A percentile compares a stretch with the other conserved stretches of the same genome.
Evolutionary conservation across 2,113 vertebrate species (phyloP).

Genomic region (Melanostigma gelatinosum): DNA sequence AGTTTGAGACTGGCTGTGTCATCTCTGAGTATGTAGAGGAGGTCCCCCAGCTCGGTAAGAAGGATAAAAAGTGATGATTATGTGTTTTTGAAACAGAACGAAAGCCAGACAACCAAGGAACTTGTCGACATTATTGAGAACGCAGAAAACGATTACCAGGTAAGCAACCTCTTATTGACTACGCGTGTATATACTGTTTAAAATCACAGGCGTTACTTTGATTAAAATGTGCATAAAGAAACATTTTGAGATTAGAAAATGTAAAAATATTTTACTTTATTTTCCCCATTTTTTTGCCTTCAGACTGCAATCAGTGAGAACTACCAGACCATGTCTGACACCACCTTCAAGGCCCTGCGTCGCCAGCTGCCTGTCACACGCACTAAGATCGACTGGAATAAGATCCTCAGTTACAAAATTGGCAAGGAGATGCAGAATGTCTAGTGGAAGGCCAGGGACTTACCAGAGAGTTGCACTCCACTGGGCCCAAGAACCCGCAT

Average conservation of each 20-base stretch:
- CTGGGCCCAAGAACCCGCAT: constrained; percentile 53
- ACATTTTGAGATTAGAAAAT: background rate
- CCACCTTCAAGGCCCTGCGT: constrained; percentile 99
- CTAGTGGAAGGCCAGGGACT: constrained; percentile 79
- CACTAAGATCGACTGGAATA: constrained; percentile 99
- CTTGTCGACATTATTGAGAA: constrained; percentile 97
- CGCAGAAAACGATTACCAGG: constrained; percentile 99
- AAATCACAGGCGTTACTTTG: constrained; percentile 8
- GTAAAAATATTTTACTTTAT: background rate
- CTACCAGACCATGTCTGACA: constrained; percentile 99
- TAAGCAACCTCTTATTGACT: constrained; percentile 57
- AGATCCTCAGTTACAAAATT: constrained; percentile 99
- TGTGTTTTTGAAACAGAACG: constrained; percentile 85
- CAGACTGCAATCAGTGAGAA: constrained; percentile 99
- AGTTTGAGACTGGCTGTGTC: background rate
- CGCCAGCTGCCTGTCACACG: constrained; percentile 97
- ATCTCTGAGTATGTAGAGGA: background rate
- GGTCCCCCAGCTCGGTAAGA: background rate
- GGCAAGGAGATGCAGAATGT: constrained; percentile 99
- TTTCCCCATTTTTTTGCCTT: constrained; percentile 2
- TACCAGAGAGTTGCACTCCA: constrained; percentile 49
- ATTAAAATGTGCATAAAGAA: background rate
- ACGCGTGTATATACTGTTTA: background rate
- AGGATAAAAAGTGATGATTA: background rate
- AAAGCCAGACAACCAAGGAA: constrained; percentile 93